These are phyloP conservation scores for Philopedon plagiatum DNA, from an alignment of 2,888 invertebrate species.

Conservation along the genomic window DNA sequence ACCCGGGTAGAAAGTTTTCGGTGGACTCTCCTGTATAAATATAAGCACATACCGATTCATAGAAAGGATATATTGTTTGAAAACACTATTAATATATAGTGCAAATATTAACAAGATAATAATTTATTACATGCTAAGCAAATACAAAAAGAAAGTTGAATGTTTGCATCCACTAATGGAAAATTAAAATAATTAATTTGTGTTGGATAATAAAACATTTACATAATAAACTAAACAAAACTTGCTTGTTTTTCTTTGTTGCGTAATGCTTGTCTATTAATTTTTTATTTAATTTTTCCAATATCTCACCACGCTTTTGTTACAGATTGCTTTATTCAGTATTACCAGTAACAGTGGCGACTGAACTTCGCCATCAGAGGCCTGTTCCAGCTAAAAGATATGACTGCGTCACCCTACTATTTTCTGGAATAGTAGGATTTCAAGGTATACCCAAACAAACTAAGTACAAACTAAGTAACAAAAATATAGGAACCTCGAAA, in stretches of 20 bases:
- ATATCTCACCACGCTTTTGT: background rate
- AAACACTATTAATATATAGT: background rate
- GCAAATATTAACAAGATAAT: background rate
- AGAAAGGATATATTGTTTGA: too few species aligned
- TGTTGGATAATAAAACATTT: background rate
- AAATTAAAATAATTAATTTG: background rate
- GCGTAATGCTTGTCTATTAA: too few species aligned
- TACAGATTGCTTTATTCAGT: conserved; percentile 92
- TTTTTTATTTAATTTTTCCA: background rate
- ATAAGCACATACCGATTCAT: too few species aligned
- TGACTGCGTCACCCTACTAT: conserved; percentile 92
- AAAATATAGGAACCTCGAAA: too few species aligned
- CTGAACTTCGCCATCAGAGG: conserved; percentile 90
- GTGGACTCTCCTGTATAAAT: too few species aligned
- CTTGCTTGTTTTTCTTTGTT: background rate
- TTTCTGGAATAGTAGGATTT: conserved; percentile 95
- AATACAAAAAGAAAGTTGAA: background rate
- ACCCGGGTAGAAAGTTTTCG: too few species aligned
- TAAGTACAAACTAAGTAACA: too few species aligned
- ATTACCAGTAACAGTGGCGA: conserved; percentile 94
- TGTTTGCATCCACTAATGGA: background rate
- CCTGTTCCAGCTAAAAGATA: conserved; percentile 92
- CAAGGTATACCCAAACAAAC: conserved; percentile 72
- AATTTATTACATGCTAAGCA: background rate
- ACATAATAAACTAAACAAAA: too few species aligned